Base-by-base conservation (phyloP, 1,140 invertebrate genomes). In the Lepidurus couesii region DNA sequence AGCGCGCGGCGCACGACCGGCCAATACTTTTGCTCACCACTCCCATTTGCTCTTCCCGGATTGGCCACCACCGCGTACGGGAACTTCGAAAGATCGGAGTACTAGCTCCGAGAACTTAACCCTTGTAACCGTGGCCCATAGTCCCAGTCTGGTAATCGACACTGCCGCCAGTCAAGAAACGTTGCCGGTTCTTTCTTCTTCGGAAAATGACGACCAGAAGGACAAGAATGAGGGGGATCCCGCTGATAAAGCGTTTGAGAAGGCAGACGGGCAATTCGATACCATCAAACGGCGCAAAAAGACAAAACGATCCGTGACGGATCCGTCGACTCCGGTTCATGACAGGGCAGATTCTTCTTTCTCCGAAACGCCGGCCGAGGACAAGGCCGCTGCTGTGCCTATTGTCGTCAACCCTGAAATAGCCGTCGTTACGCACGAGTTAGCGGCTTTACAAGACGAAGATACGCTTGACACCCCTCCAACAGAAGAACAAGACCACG, bases 201-300 rank as follows among this genome's bases (percentile, higher is more conserved):
- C 92, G 0, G 93, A 93, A 83, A 92, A 92, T 0, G 93, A 94
- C 81, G 90, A 89, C 0, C 89, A 90, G 42, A 92, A 94, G 75
- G 92, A 93, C 11, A 44, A 80, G n/a, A 81, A 82, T 34, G 83
- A 83, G 53, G 53, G 53, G 21, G 21, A 65, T 21, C 82, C 78
- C 42, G 79, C 77, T 53, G 76, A 75, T 16, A 82, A 88, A 88
- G 42, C 87, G 80, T 90, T 90, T 80, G 91, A 90, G 83, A 90
- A 89, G 84, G 86, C 87, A 21, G 93, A 91, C 81, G 90, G 89
- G 75, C 91, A 90, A 82, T 93, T 92, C 80, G 92, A 93, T 82
- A 95, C 93, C 0, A 91, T 93, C 0, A 95, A 95, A 83, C 86
- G 93, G 24, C 93, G 94, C 81, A 95, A 95, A 83, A 89, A 89